Base-by-base conservation (phyloP, 2,797 vertebrate species). In the Microchirus variegatus region DNA sequence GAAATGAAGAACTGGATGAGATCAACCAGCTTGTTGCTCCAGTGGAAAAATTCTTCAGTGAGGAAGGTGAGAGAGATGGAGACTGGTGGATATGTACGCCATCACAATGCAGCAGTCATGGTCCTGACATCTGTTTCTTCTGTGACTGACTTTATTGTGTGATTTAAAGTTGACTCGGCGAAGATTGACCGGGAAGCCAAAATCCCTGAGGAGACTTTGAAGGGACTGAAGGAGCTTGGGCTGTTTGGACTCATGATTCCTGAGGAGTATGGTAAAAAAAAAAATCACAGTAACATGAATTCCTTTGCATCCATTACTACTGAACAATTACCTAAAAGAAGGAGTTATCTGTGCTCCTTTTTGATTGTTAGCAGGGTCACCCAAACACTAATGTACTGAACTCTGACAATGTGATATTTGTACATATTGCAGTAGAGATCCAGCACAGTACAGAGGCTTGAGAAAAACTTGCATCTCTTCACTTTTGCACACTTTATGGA, bases 241-340 rank as follows among this genome's bases (percentile, higher is more conserved):
- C 92, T 99, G 62, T 99, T 98, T 93, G 97, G 97, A 41, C 93
- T 96, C 67, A 96, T 97, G 88, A 82, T 99, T 78, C 97, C 97
- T 37, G 96, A 97, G 75, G 96, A 98, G 68, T 98, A 96, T 16
- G 97, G 97, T 99, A 57, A 80, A 79, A 47, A 31, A 99, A 57
- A 80, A 79, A 47, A 31, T 31, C 31, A 8, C 7, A 31, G 11
- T 3, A 13, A 1, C 37, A 17, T 53, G 49, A 18, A 22, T 17
- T 9, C 5, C 1, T 5, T 31, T 31, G 2, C 22, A 45, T 26
- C 26, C 19, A 22, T 5, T 13, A 22, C 22, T 0, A 22, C 22
- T 22, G 22, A 22, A 22, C 22, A 22, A 22, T 22, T 22, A 22
- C 22, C 22, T 22, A 22, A 22, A 22, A 3, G 1, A 22, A 22